These are phyloP conservation scores for Semaprochilodus insignis DNA, from an alignment of 2,797 vertebrate genomes.

Conservation along the genomic window DNA sequence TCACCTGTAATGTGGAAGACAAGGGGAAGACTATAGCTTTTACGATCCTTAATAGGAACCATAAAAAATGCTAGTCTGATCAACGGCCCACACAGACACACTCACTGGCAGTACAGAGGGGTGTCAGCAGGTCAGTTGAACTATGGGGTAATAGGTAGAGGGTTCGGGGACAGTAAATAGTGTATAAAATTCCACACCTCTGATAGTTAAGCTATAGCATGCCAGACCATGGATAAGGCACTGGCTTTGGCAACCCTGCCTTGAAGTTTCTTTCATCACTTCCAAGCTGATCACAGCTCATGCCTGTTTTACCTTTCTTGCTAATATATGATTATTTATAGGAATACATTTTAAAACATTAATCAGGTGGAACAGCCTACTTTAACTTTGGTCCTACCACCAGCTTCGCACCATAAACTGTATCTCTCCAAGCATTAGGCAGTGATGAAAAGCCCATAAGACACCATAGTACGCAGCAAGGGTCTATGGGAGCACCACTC, in stretches of 20 bases:
- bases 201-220: slow-evolving; percentile 32
- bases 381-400: slow-evolving; percentile 20
- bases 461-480: slow-evolving; percentile 35
- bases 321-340: not conserved
- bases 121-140: slow-evolving; percentile 53
- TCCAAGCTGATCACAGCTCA: slow-evolving; percentile 41
- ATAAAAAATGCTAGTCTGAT: slow-evolving; percentile 56
- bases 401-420: slow-evolving; percentile 15
- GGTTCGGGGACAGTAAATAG: slow-evolving; percentile 35
- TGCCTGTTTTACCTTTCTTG: not conserved
- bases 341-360: no score
- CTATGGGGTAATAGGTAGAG: slow-evolving; percentile 46
- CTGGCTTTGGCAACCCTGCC: slow-evolving; percentile 41
- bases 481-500: slow-evolving; percentile 48
- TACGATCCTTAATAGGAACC: slow-evolving; percentile 76
- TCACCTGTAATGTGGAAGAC: slow-evolving; percentile 99
- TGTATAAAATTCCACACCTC: slow-evolving; percentile 27
- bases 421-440: slow-evolving; percentile 32
- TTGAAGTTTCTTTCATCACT: slow-evolving; percentile 51
- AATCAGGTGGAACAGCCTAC: no score
- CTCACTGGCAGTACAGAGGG: slow-evolving; percentile 47
- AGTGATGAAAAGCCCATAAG: slow-evolving; percentile 58
- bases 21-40: slow-evolving; percentile 96
- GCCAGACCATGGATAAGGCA: slow-evolving; percentile 28
- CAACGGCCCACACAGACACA: slow-evolving; percentile 58